These are phyloP conservation scores for Montipora capricornis DNA, from an alignment of 64 coral and sea anemone species.

Conservation along the genomic window DNA sequence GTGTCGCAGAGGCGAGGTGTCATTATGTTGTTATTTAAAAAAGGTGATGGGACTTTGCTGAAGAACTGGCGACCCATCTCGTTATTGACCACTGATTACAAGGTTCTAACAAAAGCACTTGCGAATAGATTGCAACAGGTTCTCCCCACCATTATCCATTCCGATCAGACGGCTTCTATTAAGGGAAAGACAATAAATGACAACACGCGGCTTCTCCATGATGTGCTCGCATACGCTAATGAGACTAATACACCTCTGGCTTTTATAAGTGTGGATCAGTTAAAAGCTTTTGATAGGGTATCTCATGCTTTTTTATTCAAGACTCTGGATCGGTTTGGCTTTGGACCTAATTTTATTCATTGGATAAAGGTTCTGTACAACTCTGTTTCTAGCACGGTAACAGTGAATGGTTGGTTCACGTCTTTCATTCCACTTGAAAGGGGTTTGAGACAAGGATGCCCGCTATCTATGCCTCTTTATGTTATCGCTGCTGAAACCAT, in stretches of 20 bases:
- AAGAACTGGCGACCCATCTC: slow-evolving; percentile 58
- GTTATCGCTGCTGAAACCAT: slow-evolving; percentile 5
- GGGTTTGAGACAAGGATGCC: slow-evolving; percentile 4
- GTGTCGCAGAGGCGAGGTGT: neutral
- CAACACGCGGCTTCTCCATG: neutral
- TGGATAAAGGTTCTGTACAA: slow-evolving; percentile 40
- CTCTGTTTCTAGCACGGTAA: slow-evolving; percentile 6
- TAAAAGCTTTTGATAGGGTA: slow-evolving; percentile 3
- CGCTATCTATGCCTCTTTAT: slow-evolving; percentile 61
- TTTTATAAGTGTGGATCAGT: neutral
- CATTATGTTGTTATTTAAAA: too few relatives aligned
- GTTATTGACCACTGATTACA: slow-evolving; percentile 61
- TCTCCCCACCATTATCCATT: neutral
- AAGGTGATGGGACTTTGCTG: neutral
- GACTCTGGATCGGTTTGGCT: neutral
- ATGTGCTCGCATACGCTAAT: slow-evolving; percentile 8
- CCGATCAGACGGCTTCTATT: slow-evolving; percentile 28
- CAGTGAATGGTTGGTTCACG: slow-evolving; percentile 25
- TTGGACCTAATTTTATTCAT: slow-evolving; percentile 19
- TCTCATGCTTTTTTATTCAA: neutral
- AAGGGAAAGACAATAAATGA: neutral
- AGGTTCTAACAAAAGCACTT: slow-evolving; percentile 49
- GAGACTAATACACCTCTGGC: neutral
- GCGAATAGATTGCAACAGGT: slow-evolving; percentile 8
- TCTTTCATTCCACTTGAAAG: neutral